Base-by-base conservation (phyloP, 2,797 vertebrate genomes). In the Triplophysa yarkandensis region DNA sequence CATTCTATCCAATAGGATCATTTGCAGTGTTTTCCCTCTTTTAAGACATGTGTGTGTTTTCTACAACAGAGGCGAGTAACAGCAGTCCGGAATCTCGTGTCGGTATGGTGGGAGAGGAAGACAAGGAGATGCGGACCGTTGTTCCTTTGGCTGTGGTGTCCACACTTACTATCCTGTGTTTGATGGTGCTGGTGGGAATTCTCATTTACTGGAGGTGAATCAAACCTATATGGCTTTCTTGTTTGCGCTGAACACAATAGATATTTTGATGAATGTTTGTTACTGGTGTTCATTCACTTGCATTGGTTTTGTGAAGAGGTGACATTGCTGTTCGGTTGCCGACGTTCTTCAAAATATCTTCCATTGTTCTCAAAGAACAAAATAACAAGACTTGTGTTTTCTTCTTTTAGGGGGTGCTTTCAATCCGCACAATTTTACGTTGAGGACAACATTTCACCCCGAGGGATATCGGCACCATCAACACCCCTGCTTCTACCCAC, bases 121-220 rank as follows among this genome's bases (percentile, higher is more conserved):
- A 95, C 83, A 87, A 89, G 80, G 95, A 96, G 86, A 93, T 91
- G 91, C 93, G 95, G 89, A 95, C 95, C 2, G 91, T 98, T 57
- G 86, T 98, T 80, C 97, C 97, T 77, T 93, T 99, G 85, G 96
- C 95, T 80, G 91, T 98, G 62, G 95, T 99, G 82, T 98, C 97
- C 82, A 94, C 94, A 63, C 94, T 99, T 87, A 98, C 97, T 86
- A 92, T 96, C 89, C 89, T 98, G 84, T 99, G 97, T 92, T 92
- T 99, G 90, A 88, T 98, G 90, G 93, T 97, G 73, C 95, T 99
- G 90, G 94, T 98, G 88, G 96, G 93, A 88, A 96, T 99, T 86
- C 96, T 99, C 85, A 94, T 99, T 90, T 99, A 99, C 78, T 99
- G 97, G 97, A 97, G 97, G 97, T 99, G 92, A 83, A 13, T 21